These are phyloP conservation scores for Tillus elongatus DNA, from an alignment of 2,888 invertebrate species.

Conservation along the genomic window DNA sequence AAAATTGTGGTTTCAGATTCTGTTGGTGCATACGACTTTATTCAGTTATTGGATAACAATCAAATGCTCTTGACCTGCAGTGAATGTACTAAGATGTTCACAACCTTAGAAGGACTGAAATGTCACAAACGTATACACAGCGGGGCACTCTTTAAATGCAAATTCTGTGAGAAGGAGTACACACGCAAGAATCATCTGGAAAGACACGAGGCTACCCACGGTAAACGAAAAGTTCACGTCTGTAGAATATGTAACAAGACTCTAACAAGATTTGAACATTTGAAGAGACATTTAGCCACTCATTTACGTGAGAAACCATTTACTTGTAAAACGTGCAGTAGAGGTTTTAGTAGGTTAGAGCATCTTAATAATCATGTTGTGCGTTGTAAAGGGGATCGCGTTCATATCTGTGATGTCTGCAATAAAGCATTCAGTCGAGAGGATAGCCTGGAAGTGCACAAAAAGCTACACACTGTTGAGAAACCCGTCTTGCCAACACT, in stretches of 20 bases:
- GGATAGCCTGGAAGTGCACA: slow-evolving; percentile 39
- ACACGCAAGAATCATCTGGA: slow-evolving; percentile 36
- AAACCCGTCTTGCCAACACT: slow-evolving; percentile 35
- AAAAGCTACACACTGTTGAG: slow-evolving; percentile 35
- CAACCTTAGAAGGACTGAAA: slow-evolving; percentile 36
- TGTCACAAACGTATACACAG: slow-evolving; percentile 21
- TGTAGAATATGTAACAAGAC: slow-evolving; percentile 41
- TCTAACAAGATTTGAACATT: slow-evolving; percentile 37
- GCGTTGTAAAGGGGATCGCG: slow-evolving; percentile 40
- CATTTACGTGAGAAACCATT: slow-evolving; percentile 41
- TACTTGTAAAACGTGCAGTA: slow-evolving; percentile 37
- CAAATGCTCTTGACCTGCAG: slow-evolving; percentile 37
- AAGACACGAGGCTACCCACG: slow-evolving; percentile 37
- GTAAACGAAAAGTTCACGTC: slow-evolving; percentile 36
- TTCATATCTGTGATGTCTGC: slow-evolving; percentile 42
- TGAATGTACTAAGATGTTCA: slow-evolving; percentile 37
- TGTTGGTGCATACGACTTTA: no score
- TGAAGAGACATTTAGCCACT: slow-evolving; percentile 38
- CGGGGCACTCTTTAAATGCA: slow-evolving; percentile 38
- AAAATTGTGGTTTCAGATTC: no score
- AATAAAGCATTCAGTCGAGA: slow-evolving; percentile 40
- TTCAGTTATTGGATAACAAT: slow-evolving; percentile 37
- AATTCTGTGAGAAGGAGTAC: slow-evolving; percentile 38
- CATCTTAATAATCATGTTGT: slow-evolving; percentile 37
- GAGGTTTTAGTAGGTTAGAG: slow-evolving; percentile 39